A percentile compares a stretch with the other conserved stretches of the same genome.
These are phyloP conservation scores for Capitulum mitella DNA, from an alignment of 2,888 invertebrate genomes.

Conservation along the genomic window DNA sequence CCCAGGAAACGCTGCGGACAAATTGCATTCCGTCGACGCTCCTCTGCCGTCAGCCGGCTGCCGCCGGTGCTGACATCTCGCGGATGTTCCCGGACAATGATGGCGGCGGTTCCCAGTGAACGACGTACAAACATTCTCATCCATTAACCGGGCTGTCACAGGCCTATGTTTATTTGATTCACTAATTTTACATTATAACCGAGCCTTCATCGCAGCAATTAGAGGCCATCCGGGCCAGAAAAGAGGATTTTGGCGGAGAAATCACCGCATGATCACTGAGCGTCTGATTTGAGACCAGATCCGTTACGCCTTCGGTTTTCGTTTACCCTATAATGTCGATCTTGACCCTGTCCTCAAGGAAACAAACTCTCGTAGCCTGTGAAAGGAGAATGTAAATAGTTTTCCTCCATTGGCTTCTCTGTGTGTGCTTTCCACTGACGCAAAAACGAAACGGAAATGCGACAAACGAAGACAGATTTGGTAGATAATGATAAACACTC, in stretches of 20 bases:
- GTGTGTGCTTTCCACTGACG: too few relatives aligned
- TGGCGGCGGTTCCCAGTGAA: not conserved
- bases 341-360: too few relatives aligned
- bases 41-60: not conserved
- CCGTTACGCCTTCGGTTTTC: not conserved
- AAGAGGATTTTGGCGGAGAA: not conserved
- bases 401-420: too few relatives aligned
- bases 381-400: too few relatives aligned
- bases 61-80: not conserved
- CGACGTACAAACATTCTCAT: conserved; percentile 1
- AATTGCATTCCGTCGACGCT: not conserved
- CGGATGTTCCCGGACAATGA: not conserved
- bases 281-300: not conserved
- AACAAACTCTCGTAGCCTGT: too few relatives aligned
- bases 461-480: too few relatives aligned
- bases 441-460: too few relatives aligned
- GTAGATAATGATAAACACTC: too few relatives aligned
- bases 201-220: conserved; percentile 5
- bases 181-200: conserved; percentile 24
- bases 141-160: not conserved
- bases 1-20: not conserved
- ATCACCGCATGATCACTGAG: not conserved
- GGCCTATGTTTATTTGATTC: conserved; percentile 24
- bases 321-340: too few relatives aligned
- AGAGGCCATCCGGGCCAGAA: not conserved